Conservation (phyloP, 2,797 vertebrate genomes). For the Xerus rutilus region DNA sequence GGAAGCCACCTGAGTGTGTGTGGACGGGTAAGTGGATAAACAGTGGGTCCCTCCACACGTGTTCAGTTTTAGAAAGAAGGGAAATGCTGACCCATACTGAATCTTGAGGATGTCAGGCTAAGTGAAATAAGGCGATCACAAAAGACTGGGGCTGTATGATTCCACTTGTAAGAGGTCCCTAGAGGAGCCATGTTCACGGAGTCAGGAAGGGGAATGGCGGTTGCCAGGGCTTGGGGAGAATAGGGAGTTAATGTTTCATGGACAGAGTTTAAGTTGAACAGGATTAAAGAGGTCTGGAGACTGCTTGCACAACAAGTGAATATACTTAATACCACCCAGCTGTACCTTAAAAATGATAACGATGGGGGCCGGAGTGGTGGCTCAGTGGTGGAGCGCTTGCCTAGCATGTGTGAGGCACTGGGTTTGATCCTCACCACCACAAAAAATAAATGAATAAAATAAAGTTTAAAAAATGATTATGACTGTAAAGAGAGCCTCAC, state of each 20-base stretch:
- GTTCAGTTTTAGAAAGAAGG: neutral
- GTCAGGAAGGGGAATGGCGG: rapidly evolving
- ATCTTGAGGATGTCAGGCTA: rapidly evolving
- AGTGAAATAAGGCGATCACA: neutral
- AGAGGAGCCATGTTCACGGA: neutral
- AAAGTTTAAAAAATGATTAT: no score
- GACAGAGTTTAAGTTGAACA: neutral
- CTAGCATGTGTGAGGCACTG: no score
- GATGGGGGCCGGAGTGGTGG: no score
- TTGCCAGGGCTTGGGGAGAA: rapidly evolving
- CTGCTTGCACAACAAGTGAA: neutral
- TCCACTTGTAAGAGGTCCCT: neutral
- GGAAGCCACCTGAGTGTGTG: rapidly evolving
- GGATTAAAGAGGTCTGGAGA: neutral
- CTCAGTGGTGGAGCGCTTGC: no score
- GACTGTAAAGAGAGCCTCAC: rapidly evolving
- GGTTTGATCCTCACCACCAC: no score
- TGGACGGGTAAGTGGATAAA: rapidly evolving
- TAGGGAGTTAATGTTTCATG: rapidly evolving
- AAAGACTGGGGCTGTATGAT: rapidly evolving
- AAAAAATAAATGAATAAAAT: no score
- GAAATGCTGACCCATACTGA: neutral
- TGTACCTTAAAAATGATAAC: neutral
- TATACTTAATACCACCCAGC: neutral
- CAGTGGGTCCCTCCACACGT: rapidly evolving